Evolutionary conservation across 2,113 vertebrate genomes (phyloP), one percentile per base, ranked within the genome.

Genomic region (Dermatemys mawii): DNA sequence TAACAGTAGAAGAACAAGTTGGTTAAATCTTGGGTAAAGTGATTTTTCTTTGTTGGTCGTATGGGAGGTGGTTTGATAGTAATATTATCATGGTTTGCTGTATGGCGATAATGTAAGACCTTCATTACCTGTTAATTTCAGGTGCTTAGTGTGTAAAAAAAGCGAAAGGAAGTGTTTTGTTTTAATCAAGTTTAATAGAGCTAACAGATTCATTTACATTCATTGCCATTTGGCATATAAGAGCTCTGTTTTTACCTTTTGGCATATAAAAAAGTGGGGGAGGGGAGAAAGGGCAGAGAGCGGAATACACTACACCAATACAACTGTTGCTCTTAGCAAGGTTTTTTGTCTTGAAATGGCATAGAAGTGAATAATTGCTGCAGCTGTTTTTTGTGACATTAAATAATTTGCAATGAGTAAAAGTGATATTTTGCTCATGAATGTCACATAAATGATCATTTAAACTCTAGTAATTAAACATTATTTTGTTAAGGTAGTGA

Each of bases 401-500:
- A 94, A 95, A 84, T 92, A 91, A 93, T 91, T 95, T 95, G 90
- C 94, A 88, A 32, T 90, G 95, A 97, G 94, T 93, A 90, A 95
- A 86, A 95, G 89, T 95, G 91, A 86, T 96, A 84, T 44, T 97
- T 93, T 95, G 78, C 84, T 93, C 82, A 87, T 92, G 87, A 96
- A 84, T 96, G 92, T 89, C 55, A 92, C 94, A 50, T 92, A 95
- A 94, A 95, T 94, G 94, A 87, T 92, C 94, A 80, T 90, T 96
- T 96, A 93, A 96, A 94, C 94, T 92, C 78, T 94, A 94, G 93
- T 95, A 95, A 95, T 96, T 96, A 97, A 97, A 94, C 92, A 93
- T 73, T 96, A 95, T 92, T 96, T 96, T 94, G 90, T 94, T 95
- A 96, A 90, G 84, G 92, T 95, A 93, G 78, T 90, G 67, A 93